Conservation (phyloP, 2,113 vertebrate species). For the Rhabdomys dilectus region DNA sequence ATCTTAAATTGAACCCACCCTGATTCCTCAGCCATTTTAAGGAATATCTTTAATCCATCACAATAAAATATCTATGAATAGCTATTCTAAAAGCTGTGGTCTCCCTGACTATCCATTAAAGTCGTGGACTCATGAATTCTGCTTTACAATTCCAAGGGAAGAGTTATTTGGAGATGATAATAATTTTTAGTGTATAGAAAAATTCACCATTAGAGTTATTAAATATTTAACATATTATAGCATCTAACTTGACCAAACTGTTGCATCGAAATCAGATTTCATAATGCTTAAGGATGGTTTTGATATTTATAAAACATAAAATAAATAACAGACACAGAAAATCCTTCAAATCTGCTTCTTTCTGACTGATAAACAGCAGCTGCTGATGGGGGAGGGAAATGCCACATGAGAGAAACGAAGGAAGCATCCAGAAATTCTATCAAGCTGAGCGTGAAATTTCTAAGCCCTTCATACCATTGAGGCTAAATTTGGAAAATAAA, state of each 20-base stretch:
- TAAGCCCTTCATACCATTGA: slow-evolving; percentile 3
- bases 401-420: background rate
- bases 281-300: background rate
- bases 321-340: slow-evolving; percentile 9
- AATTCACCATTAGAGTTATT: background rate
- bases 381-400: background rate
- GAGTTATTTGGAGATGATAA: background rate
- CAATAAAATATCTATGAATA: background rate
- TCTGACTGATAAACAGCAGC: background rate
- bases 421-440: background rate
- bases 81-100: background rate
- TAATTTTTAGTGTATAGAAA: background rate
- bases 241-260: background rate
- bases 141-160: background rate
- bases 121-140: background rate
- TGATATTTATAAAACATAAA: slow-evolving; percentile 44
- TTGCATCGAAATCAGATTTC: slow-evolving; percentile 45
- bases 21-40: background rate
- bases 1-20: background rate
- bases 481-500: slow-evolving; percentile 60
- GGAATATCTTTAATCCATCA: background rate
- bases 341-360: background rate
- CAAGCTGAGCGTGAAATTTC: slow-evolving; percentile 43
- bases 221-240: slow-evolving; percentile 3
- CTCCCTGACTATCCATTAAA: background rate